phyloP scores from a whole-genome alignment of 2,888 invertebrate species.

The Siphonodentalium dalli region DNA sequence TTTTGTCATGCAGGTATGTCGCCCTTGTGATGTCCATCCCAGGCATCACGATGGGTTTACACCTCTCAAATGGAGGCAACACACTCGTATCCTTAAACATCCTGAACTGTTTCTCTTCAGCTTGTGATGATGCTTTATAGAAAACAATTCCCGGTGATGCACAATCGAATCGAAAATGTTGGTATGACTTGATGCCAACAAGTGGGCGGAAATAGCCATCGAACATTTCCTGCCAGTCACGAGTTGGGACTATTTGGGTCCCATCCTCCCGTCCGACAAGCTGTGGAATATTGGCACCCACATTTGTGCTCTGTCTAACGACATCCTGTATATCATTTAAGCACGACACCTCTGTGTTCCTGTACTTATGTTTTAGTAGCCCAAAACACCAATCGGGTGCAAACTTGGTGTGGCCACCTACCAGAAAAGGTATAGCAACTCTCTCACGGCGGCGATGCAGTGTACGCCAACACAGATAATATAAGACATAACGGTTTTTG shows the following conservation, averaged over 20 bases:
- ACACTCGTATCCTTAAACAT: too few species aligned
- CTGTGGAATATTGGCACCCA: constrained; percentile 22
- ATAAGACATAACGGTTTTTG: constrained; percentile 19
- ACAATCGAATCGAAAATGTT: too few species aligned
- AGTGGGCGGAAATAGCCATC: constrained; percentile 8
- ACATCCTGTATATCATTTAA: constrained; percentile 12
- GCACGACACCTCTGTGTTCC: constrained; percentile 4
- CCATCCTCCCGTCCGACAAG: constrained; percentile 16
- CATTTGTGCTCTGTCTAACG: constrained; percentile 16
- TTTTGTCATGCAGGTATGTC: too few species aligned
- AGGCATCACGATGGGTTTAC: too few species aligned
- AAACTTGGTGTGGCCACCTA: constrained; percentile 27
- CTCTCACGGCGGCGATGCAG: neutral
- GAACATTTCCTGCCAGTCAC: constrained; percentile 22
- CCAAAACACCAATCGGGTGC: constrained; percentile 29
- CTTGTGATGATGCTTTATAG: too few species aligned
- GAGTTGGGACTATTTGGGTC: constrained; percentile 9
- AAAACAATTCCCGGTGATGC: too few species aligned
- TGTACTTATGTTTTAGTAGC: constrained; percentile 12
- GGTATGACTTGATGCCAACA: constrained; percentile 17
- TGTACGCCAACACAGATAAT: constrained; percentile 19
- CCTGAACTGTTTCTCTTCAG: too few species aligned
- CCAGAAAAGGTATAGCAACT: constrained; percentile 14
- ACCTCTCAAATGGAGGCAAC: too few species aligned
- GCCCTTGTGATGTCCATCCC: too few species aligned